Evolutionary conservation across 2,113 vertebrate genomes (phyloP).

Genomic region (Cairina moschata): DNA sequence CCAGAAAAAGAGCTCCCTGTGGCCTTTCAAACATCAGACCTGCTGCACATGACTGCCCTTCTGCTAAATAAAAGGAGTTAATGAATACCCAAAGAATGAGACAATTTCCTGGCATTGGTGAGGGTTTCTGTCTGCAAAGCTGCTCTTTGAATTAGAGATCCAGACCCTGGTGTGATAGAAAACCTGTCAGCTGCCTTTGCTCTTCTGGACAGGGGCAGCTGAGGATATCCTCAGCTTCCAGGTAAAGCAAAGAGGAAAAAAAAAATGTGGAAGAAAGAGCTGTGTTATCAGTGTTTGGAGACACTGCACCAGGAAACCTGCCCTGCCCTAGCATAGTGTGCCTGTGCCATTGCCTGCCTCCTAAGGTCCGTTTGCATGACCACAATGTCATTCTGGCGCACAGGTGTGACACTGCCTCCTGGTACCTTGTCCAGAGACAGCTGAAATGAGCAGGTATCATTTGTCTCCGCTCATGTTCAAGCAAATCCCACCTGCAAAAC

Average conservation of each 20-base stretch:
- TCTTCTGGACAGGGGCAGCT: not conserved
- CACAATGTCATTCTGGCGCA: not conserved
- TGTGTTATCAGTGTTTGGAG: not conserved
- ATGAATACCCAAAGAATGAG: not conserved
- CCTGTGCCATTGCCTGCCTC: not conserved
- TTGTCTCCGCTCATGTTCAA: not conserved
- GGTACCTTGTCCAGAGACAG: not conserved
- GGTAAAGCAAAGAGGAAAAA: not conserved
- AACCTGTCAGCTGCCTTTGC: not conserved
- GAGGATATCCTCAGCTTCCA: not conserved
- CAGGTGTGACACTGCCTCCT: not conserved
- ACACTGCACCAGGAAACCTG: not conserved
- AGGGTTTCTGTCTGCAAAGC: not conserved
- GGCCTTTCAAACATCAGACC: not conserved
- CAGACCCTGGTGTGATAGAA: not conserved
- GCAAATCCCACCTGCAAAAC: not conserved
- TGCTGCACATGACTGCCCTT: not conserved
- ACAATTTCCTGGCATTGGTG: not conserved
- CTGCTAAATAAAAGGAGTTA: not conserved
- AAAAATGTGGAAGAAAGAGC: not conserved
- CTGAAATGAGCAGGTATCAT: not conserved
- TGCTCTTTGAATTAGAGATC: not conserved
- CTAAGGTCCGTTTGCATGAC: not conserved
- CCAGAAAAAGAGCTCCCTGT: not conserved
- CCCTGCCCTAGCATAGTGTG: fast-evolving